These are phyloP conservation scores for Drosophila demipolita DNA, from an alignment of 2,888 invertebrate genomes.

Conservation along the genomic window DNA sequence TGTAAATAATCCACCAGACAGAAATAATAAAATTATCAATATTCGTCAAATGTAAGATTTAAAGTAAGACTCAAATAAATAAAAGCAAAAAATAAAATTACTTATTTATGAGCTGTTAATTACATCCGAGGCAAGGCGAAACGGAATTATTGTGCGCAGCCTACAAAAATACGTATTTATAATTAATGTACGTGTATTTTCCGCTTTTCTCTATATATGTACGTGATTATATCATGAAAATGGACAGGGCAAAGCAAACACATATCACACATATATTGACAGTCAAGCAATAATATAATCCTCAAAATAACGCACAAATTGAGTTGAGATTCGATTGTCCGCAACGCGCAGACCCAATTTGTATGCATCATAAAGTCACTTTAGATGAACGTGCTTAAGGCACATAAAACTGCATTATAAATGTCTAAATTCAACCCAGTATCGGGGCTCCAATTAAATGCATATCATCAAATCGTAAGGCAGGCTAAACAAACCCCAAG, in stretches of 20 bases:
- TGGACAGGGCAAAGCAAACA: slow-evolving; percentile 12
- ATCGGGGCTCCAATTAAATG: slow-evolving; percentile 32
- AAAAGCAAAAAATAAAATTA: background rate
- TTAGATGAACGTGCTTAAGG: slow-evolving; percentile 53
- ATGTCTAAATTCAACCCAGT: slow-evolving; percentile 15
- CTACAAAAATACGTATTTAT: background rate
- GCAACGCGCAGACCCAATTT: slow-evolving; percentile 36
- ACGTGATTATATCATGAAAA: slow-evolving; percentile 7
- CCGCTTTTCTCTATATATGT: background rate
- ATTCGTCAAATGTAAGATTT: background rate
- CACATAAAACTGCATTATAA: slow-evolving; percentile 27
- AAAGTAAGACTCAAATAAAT: background rate
- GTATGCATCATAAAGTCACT: slow-evolving; percentile 35
- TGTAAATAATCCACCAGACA: background rate
- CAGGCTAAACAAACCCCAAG: slow-evolving; percentile 19
- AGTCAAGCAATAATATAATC: slow-evolving; percentile 21
- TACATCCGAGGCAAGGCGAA: background rate
- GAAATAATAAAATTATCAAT: background rate
- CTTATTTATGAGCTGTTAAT: background rate
- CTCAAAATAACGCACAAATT: slow-evolving; percentile 38
- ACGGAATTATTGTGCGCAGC: background rate
- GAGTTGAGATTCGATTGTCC: slow-evolving; percentile 52
- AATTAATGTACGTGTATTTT: slow-evolving; percentile 7
- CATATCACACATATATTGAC: slow-evolving; percentile 27
- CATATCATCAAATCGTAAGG: slow-evolving; percentile 26